Conservation (phyloP, 1,140 invertebrate genomes). For the Drosophila aff. region DNA sequence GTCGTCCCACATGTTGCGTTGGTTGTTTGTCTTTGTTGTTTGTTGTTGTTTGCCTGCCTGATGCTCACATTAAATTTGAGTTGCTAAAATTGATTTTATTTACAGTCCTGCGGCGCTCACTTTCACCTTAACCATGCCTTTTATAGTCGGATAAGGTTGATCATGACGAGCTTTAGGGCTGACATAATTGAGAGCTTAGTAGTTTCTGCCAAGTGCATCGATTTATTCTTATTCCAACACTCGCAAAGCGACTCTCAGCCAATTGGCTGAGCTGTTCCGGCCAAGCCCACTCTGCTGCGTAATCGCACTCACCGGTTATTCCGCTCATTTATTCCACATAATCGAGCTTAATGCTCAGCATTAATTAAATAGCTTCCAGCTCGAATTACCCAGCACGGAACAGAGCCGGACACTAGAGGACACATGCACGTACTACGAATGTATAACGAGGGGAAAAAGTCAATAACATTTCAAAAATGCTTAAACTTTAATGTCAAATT, state of each 20-base stretch:
- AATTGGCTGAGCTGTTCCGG: constrained; percentile 21
- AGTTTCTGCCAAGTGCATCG: constrained; percentile 4
- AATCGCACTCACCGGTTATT: constrained; percentile 23
- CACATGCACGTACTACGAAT: neutral
- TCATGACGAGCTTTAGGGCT: neutral
- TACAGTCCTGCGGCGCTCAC: neutral
- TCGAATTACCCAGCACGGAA: constrained; percentile 21
- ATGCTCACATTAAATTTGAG: constrained; percentile 23
- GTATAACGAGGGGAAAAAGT: neutral
- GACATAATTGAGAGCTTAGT: constrained; percentile 2
- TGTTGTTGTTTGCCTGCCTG: constrained; percentile 26
- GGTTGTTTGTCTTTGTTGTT: constrained; percentile 27
- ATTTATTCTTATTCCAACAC: constrained; percentile 14
- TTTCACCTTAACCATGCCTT: neutral
- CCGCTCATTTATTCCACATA: constrained; percentile 36
- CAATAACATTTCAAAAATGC: neutral
- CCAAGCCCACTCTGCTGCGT: constrained; percentile 1
- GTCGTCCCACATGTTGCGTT: constrained; percentile 29
- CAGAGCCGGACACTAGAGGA: constrained; percentile 4
- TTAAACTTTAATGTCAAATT: neutral
- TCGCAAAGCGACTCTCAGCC: constrained; percentile 9
- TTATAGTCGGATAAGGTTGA: neutral
- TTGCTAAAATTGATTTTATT: constrained; percentile 37
- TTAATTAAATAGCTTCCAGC: constrained; percentile 63
- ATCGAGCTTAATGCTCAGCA: constrained; percentile 61